A percentile compares a stretch with the other conserved stretches of the same genome.
These are phyloP conservation scores for Tiphia femorata DNA, from an alignment of 2,888 invertebrate genomes.

Conservation along the genomic window DNA sequence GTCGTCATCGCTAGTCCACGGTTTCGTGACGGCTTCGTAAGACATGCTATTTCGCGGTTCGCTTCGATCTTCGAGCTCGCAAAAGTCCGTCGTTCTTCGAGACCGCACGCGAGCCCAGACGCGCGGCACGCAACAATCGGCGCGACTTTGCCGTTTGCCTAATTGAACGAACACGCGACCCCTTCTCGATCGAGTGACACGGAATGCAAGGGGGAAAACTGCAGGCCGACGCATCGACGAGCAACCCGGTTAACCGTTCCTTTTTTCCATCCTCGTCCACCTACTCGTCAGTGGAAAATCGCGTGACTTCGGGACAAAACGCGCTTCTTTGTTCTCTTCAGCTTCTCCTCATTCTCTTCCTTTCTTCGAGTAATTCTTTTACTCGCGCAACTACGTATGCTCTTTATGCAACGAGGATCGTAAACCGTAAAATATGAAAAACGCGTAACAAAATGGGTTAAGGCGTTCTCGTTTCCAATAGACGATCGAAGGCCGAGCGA, in stretches of 20 bases:
- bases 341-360: too few relatives aligned
- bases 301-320: not conserved
- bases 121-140: not conserved
- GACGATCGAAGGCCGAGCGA: too few relatives aligned
- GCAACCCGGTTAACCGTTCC: slow-evolving; percentile 32
- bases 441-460: too few relatives aligned
- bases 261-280: slow-evolving; percentile 4
- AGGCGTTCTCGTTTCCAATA: too few relatives aligned
- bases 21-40: not conserved
- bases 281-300: not conserved
- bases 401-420: not conserved
- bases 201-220: slow-evolving; percentile 33
- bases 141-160: slow-evolving; percentile 1
- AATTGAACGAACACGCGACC: slow-evolving; percentile 40
- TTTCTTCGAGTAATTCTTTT: too few relatives aligned
- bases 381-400: too few relatives aligned
- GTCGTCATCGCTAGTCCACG: too few relatives aligned
- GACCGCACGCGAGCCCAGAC: not conserved
- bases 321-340: not conserved
- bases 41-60: not conserved
- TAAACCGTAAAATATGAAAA: not conserved
- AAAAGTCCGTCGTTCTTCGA: too few relatives aligned
- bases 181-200: slow-evolving; percentile 34
- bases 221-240: slow-evolving; percentile 9
- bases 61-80: not conserved